Conservation (phyloP, 2,797 vertebrate species). For the Halcyon smyrnensis region DNA sequence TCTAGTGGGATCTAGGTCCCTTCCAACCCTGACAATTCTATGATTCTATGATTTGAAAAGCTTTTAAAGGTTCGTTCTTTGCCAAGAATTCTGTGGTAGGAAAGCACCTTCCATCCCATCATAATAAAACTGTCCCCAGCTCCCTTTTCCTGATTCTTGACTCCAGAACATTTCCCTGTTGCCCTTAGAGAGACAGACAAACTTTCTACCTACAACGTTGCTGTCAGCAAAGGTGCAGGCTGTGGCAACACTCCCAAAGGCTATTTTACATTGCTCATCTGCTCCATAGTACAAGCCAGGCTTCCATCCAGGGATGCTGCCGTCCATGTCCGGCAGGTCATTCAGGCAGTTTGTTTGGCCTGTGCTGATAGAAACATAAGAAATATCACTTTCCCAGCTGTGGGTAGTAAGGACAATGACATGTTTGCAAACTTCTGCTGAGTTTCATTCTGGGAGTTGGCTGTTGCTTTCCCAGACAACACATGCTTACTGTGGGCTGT, state of each 20-base stretch:
- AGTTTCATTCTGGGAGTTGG: conserved; percentile 50
- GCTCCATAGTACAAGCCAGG: conserved; percentile 93
- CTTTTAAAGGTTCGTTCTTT: neutral
- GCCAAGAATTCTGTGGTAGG: neutral
- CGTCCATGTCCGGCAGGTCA: conserved; percentile 86
- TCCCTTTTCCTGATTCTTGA: neutral
- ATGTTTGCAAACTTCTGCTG: conserved; percentile 47
- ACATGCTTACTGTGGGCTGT: conserved; percentile 52
- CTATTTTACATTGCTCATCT: conserved; percentile 93
- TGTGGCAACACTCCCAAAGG: conserved; percentile 87
- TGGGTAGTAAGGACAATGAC: conserved; percentile 45
- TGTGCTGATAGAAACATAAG: conserved; percentile 77
- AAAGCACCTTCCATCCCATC: neutral
- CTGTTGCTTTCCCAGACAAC: conserved; percentile 57
- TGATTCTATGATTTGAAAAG: neutral
- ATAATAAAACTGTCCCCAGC: neutral
- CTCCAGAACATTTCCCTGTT: neutral
- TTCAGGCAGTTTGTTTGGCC: conserved; percentile 85
- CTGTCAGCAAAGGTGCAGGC: conserved; percentile 89
- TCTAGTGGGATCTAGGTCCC: too few species aligned
- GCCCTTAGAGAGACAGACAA: conserved; percentile 17
- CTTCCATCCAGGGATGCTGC: conserved; percentile 84
- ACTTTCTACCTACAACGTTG: conserved; percentile 81
- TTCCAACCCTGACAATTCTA: too few species aligned
- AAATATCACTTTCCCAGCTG: conserved; percentile 57